Percentiles rank a stretch among this genome's conserved stretches.
Evolutionary conservation across 2,113 vertebrate species (phyloP).

Genomic region (Ifrita kowaldi): DNA sequence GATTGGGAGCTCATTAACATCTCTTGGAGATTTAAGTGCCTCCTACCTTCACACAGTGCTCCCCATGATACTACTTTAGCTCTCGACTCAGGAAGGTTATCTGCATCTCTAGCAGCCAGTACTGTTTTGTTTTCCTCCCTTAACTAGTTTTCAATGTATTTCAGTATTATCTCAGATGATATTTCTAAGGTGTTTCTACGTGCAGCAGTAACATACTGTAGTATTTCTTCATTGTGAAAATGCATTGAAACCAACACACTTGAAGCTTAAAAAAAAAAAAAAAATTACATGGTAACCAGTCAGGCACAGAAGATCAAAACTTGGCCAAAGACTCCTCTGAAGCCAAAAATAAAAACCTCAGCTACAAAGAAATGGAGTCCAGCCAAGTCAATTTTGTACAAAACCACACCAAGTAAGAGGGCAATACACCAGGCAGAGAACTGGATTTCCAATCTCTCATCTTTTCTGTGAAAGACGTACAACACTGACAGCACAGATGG

Average conservation of each 20-base stretch:
- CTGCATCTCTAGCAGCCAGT: background rate
- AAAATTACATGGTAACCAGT: background rate
- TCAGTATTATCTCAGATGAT: background rate
- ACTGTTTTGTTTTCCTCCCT: background rate
- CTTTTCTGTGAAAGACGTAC: background rate
- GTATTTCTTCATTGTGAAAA: background rate
- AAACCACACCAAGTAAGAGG: background rate
- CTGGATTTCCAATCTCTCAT: background rate
- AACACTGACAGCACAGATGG: slow-evolving; percentile 40
- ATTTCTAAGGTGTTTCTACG: background rate
- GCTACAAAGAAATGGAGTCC: background rate
- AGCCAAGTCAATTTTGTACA: background rate
- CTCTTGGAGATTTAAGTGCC: background rate
- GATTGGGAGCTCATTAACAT: background rate
- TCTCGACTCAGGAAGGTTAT: background rate
- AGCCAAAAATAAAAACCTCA: slow-evolving; percentile 26
- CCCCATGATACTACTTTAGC: rapidly evolving
- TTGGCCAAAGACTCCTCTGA: background rate
- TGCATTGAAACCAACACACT: background rate
- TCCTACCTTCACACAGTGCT: background rate
- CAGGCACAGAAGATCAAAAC: background rate
- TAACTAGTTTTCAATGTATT: background rate
- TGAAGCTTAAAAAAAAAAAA: background rate
- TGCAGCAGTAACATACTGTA: rapidly evolving
- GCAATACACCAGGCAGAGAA: background rate